Conservation (phyloP, 2,888 invertebrate species). For the Dione juno region DNA sequence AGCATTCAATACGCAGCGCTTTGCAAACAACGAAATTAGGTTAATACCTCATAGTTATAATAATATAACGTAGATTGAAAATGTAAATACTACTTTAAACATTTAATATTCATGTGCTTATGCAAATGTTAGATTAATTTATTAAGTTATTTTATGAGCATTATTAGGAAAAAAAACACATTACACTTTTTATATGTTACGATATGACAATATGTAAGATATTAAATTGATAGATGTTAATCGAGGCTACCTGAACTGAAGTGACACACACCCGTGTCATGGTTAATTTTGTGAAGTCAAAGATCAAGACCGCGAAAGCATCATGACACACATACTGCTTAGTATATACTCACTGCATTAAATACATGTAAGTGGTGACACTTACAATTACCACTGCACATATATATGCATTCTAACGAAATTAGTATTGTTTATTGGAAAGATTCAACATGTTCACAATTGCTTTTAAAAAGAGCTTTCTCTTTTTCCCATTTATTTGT, state of each 20-base stretch:
- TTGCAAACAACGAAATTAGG: slow-evolving; percentile 41
- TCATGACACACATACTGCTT: slow-evolving; percentile 76
- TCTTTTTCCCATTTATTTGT: slow-evolving; percentile 64
- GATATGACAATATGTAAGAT: not conserved
- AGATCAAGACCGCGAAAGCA: slow-evolving; percentile 74
- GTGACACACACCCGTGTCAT: slow-evolving; percentile 60
- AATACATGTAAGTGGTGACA: slow-evolving; percentile 72
- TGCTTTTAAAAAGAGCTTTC: slow-evolving; percentile 72
- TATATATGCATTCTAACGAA: slow-evolving; percentile 62
- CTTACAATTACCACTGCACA: slow-evolving; percentile 79
- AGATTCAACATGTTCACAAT: slow-evolving; percentile 67
- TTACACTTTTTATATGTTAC: not conserved
- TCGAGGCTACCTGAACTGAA: slow-evolving; percentile 51
- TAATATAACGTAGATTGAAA: slow-evolving; percentile 23
- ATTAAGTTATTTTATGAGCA: not conserved
- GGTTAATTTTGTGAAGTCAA: slow-evolving; percentile 66
- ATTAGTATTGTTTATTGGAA: slow-evolving; percentile 66
- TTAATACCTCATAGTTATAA: slow-evolving; percentile 30
- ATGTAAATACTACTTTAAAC: slow-evolving; percentile 1
- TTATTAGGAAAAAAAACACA: not conserved
- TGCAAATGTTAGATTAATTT: not conserved
- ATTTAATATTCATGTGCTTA: not conserved
- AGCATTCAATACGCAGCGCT: slow-evolving; percentile 37
- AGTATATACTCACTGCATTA: slow-evolving; percentile 54
- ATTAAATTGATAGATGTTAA: slow-evolving; percentile 49